Conservation (phyloP, 1,140 invertebrate species). For the Panagrolaimus sp. region DNA sequence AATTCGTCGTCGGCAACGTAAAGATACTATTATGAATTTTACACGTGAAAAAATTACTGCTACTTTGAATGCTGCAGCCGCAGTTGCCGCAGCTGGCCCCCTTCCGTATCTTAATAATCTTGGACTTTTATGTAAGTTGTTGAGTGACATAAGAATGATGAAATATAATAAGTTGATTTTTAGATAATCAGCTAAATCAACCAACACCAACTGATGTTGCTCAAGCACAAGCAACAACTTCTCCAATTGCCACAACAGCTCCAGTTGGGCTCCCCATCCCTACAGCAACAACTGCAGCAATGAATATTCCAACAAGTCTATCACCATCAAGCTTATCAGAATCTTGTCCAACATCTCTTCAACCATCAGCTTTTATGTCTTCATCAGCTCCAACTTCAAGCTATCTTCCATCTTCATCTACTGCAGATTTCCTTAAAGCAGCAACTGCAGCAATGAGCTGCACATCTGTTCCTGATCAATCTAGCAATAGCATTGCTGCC, state of each 20-base stretch:
- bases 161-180: too few species aligned
- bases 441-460: not conserved
- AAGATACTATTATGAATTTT: constrained; percentile 48
- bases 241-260: too few species aligned
- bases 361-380: not conserved
- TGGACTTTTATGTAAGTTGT: constrained; percentile 30
- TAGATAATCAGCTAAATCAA: not conserved
- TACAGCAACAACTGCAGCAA: not conserved
- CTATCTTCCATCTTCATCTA: not conserved
- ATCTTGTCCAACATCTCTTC: not conserved
- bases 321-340: not conserved
- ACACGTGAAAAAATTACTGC: constrained; percentile 34
- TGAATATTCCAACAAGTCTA: not conserved
- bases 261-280: not conserved
- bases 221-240: too few species aligned
- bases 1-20: constrained; percentile 51
- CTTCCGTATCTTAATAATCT: constrained; percentile 6
- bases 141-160: too few species aligned
- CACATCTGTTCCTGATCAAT: not conserved
- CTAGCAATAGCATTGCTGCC: not conserved
- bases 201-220: too few species aligned
- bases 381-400: not conserved
- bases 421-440: not conserved
- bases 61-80: constrained; percentile 31
- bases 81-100: constrained; percentile 20